A percentile compares a stretch with the other conserved stretches of the same genome.
Evolutionary conservation across 2,797 vertebrate species (phyloP).

Genomic region (Odontamblyopus rebecca): DNA sequence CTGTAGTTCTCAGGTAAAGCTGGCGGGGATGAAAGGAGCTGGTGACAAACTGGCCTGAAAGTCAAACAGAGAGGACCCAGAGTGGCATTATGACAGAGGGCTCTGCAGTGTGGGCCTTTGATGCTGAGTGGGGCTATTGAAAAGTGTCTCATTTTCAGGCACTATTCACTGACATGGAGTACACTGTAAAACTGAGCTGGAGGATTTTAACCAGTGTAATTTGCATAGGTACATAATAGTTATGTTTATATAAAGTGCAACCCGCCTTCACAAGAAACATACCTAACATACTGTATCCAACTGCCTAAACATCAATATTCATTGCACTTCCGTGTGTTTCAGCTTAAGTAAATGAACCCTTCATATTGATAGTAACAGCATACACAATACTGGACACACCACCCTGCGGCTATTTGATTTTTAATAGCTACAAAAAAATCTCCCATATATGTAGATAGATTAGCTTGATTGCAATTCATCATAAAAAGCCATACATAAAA

Average conservation of each 20-base stretch:
- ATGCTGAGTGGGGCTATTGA: slow-evolving; percentile 72
- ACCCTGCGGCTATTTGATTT: too few species aligned
- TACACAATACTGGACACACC: too few species aligned
- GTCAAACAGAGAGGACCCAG: slow-evolving; percentile 74
- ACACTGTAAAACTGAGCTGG: slow-evolving; percentile 46
- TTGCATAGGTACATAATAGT: slow-evolving; percentile 5
- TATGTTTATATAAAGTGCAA: slow-evolving; percentile 19
- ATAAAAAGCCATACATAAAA: too few species aligned
- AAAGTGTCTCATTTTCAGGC: slow-evolving; percentile 71
- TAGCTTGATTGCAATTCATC: too few species aligned
- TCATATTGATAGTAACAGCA: too few species aligned
- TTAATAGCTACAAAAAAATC: too few species aligned
- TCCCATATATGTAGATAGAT: too few species aligned
- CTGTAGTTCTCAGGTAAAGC: slow-evolving; percentile 62
- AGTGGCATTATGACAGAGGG: slow-evolving; percentile 65
- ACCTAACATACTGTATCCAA: not conserved
- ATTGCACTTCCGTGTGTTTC: too few species aligned
- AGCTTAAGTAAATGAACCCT: too few species aligned
- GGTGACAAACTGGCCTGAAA: slow-evolving; percentile 76
- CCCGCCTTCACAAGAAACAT: slow-evolving; percentile 1
- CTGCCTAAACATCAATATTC: too few species aligned
- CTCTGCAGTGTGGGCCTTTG: slow-evolving; percentile 59
- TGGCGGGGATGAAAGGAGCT: slow-evolving; percentile 66
- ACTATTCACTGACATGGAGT: slow-evolving; percentile 64
- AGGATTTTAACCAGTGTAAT: too few species aligned